phyloP scores from a whole-genome alignment of 2,797 vertebrate genomes.

The Garrulus glandarius region DNA sequence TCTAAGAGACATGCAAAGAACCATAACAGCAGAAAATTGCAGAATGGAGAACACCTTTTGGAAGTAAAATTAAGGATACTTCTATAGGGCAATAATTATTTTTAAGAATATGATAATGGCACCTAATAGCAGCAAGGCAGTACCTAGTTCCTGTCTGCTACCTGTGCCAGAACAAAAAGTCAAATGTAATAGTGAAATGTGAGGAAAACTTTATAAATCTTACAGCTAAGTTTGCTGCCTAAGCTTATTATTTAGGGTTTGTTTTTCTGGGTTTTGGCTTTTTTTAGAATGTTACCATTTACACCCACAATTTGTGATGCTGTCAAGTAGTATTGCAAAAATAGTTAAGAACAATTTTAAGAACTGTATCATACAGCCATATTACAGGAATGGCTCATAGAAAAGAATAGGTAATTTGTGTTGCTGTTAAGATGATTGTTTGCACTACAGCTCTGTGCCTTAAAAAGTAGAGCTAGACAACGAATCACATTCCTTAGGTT shows the following conservation, averaged over 20 bases:
- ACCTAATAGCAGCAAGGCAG: background rate
- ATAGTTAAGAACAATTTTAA: background rate
- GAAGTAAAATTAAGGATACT: background rate
- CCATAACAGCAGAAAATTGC: fast-evolving
- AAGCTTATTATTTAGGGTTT: background rate
- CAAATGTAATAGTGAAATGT: background rate
- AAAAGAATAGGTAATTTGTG: background rate
- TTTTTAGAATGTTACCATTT: background rate
- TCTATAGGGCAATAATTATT: background rate
- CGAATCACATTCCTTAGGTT: background rate
- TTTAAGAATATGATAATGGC: background rate
- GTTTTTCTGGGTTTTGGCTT: background rate
- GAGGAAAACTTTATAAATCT: background rate
- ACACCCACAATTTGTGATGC: background rate
- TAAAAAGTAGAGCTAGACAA: background rate
- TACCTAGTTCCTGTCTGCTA: background rate
- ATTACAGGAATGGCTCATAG: background rate
- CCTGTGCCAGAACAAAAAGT: background rate
- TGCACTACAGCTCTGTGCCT: background rate
- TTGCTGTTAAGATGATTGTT: background rate
- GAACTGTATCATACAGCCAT: background rate
- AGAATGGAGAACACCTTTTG: background rate
- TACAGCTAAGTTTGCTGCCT: background rate
- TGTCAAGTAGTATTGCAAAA: background rate
- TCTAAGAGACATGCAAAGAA: background rate